A percentile compares a stretch with the other conserved stretches of the same genome.
phyloP scores from a whole-genome alignment of 2,113 vertebrate species.

The Atlantisia rogersi region DNA sequence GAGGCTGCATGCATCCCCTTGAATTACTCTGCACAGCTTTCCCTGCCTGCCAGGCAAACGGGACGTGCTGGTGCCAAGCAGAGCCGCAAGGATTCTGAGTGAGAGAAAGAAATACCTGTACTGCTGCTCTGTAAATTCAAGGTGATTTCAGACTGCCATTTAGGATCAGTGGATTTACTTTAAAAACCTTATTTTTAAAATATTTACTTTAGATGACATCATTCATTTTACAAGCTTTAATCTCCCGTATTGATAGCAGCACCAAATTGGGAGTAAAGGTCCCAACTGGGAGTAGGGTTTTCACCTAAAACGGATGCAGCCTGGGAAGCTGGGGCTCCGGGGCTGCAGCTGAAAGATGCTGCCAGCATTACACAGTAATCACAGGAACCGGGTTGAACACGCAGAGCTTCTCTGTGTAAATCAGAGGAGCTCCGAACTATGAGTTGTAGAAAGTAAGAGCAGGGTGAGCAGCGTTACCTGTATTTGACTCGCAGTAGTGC shows the following conservation, averaged over 20 bases:
- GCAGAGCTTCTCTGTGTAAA: neutral
- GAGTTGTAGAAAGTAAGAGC: neutral
- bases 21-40: neutral
- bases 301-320: neutral
- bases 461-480: constrained; percentile 48
- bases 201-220: neutral
- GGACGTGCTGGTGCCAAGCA: neutral
- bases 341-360: neutral
- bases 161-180: neutral
- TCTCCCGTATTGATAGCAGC: accelerated
- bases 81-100: neutral
- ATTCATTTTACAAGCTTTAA: neutral
- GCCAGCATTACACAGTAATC: neutral
- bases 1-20: neutral
- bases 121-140: neutral
- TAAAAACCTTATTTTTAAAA: neutral
- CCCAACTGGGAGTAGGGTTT: no score
- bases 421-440: neutral
- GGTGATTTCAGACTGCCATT: neutral
- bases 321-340: neutral
- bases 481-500: constrained; percentile 60
- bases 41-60: accelerated
- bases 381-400: neutral
- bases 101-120: neutral
- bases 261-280: neutral